Evolutionary conservation across 2,113 vertebrate genomes (phyloP).

Genomic region (Papio anubis): DNA sequence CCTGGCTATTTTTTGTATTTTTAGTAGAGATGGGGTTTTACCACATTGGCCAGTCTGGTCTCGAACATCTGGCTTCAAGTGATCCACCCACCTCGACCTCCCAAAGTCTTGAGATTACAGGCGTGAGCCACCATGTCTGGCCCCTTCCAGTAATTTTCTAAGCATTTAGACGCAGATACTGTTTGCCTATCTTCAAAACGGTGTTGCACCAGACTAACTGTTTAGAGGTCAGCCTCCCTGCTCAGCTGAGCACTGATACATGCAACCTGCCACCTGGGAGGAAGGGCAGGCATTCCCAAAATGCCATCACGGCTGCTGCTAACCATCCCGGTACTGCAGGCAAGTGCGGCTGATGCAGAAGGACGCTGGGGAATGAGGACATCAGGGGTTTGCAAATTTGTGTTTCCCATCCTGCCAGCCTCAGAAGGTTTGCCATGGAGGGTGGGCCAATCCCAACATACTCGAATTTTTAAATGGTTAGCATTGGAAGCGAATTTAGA

Average conservation of each 20-base stretch:
- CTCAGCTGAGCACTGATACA: not conserved
- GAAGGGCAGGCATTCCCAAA: accelerated
- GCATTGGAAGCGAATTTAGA: not conserved
- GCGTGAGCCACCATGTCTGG: too few relatives aligned
- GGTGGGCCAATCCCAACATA: not conserved
- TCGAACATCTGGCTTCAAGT: too few relatives aligned
- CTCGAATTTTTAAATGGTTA: not conserved
- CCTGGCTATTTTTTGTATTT: too few relatives aligned
- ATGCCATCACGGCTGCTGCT: accelerated
- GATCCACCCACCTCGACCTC: too few relatives aligned
- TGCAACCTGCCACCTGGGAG: not conserved
- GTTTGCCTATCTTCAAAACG: not conserved
- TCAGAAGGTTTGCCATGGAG: not conserved
- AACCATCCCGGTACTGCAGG: too few relatives aligned
- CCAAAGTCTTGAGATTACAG: too few relatives aligned
- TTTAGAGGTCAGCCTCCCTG: not conserved
- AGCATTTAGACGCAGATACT: not conserved
- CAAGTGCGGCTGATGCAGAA: not conserved
- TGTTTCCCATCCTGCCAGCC: not conserved
- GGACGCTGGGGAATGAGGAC: accelerated
- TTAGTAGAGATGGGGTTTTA: too few relatives aligned
- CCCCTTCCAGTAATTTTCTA: not conserved
- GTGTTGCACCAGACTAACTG: too few relatives aligned
- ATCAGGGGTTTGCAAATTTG: not conserved
- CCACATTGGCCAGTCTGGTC: too few relatives aligned